Base-by-base conservation (phyloP, 35 echinoderm and acorn worm genomes). In the Holothuria glaberrima region DNA sequence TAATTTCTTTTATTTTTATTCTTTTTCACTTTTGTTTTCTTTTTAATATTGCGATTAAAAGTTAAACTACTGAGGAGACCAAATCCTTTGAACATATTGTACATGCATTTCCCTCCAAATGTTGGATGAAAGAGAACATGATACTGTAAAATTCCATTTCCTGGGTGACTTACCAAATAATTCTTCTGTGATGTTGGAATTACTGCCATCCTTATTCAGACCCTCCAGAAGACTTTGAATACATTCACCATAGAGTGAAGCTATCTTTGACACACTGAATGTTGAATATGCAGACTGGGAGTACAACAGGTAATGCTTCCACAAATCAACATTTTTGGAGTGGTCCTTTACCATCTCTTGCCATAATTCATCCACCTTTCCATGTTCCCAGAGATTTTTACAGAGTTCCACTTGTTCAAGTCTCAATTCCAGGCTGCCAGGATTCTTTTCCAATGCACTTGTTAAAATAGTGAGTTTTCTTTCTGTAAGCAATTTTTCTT, bases 401-500 rank as follows among this genome's bases (percentile, higher is more conserved):
- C 88, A 90, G 6, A 98, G 54, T 88, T 98, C 93, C 30, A 94
- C 31, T 72, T 98, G 90, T 58, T 94, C 96, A 28, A 94, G 63
- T 46, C 94, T 91, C 14, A 98, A 66, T 26, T 90, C 82, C 21
- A 94, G 26, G 67, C 88, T 90, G 33, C 38, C 29, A 13, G 93
- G 96, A 54, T 98, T 98, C 20, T 46, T 48, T 54, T 90, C 74
- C 5, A 98, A 71, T 38, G 96, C 96, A 70, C 92, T 94, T 71
- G 94, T 93, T 56, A 98, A 71, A 60, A 98, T 98, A 20, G 93
- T 32, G 9, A 95, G 88, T 68, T 98, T 98, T 83, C 89, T 98
- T 61, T 98, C 90, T 14, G 46, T 4, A 21, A 98, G 85, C 6
- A 92, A 31, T 34, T 74, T 54, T 9, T 91, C 52, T 65, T 34